These are phyloP conservation scores for Incurvaria masculella DNA, from an alignment of 2,888 invertebrate genomes.

Conservation along the genomic window DNA sequence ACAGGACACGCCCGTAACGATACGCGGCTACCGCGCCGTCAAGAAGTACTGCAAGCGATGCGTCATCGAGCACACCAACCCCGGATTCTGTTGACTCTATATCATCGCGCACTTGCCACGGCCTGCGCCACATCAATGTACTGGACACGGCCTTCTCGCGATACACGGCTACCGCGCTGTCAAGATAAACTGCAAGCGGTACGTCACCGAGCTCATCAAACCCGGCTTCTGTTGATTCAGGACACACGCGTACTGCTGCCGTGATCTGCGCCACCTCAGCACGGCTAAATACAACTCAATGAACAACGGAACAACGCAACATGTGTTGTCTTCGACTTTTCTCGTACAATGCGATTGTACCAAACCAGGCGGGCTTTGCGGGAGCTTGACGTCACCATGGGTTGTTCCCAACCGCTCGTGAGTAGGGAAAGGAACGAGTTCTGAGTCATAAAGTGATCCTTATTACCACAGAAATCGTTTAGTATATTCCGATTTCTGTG, in stretches of 20 bases:
- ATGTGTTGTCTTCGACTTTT: too few species aligned
- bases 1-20: conserved; percentile 87
- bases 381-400: too few species aligned
- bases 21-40: conserved; percentile 86
- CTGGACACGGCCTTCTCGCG: conserved; percentile 88
- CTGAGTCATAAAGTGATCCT: too few species aligned
- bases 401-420: too few species aligned
- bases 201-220: conserved; percentile 93
- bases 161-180: conserved; percentile 87
- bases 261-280: conserved; percentile 81
- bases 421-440: too few species aligned
- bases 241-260: conserved; percentile 68
- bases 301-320: too few species aligned
- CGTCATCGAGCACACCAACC: conserved; percentile 93
- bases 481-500: too few species aligned
- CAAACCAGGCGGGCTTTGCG: too few species aligned
- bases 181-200: conserved; percentile 88
- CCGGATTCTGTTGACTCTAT: conserved; percentile 73
- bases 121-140: conserved; percentile 87
- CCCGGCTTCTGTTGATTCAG: conserved; percentile 79
- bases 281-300: too few species aligned
- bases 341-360: too few species aligned
- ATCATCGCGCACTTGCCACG: conserved; percentile 76
- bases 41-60: conserved; percentile 91
- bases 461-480: too few species aligned